Conservation (phyloP, 2,113 vertebrate species). For the Bombycilla garrulus region DNA sequence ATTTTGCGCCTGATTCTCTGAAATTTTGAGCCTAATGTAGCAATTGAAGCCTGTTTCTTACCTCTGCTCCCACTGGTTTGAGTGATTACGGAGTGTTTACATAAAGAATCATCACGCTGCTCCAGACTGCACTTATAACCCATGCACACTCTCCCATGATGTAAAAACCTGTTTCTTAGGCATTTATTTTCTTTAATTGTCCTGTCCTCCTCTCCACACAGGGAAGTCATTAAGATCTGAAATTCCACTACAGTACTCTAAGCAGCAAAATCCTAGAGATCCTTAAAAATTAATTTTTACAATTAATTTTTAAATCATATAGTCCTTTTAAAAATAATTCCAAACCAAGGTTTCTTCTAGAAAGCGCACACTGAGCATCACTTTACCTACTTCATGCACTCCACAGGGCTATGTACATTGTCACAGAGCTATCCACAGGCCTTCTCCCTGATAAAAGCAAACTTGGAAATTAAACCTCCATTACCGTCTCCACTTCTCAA, state of each 20-base stretch:
- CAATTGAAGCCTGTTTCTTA: background rate
- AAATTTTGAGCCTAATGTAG: background rate
- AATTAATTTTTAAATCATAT: background rate
- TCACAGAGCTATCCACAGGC: background rate
- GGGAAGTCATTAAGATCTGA: background rate
- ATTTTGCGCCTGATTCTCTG: background rate
- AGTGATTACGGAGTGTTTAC: background rate
- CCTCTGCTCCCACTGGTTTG: background rate
- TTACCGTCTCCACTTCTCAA: background rate
- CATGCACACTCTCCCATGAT: accelerated
- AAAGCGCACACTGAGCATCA: background rate
- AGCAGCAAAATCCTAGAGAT: background rate
- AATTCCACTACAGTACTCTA: background rate
- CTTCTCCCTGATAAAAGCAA: background rate
- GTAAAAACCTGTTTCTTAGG: background rate
- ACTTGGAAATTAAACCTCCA: background rate
- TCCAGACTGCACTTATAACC: background rate
- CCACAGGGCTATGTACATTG: background rate
- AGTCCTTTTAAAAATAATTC: background rate
- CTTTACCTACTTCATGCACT: background rate
- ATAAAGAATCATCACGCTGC: background rate
- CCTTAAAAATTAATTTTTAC: background rate
- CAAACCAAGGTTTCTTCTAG: background rate
- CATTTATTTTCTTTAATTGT: background rate
- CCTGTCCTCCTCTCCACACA: background rate